Percentiles rank a stretch among this genome's conserved stretches.
phyloP scores from a whole-genome alignment of 2,113 vertebrate species.

The Erythrocebus patas region DNA sequence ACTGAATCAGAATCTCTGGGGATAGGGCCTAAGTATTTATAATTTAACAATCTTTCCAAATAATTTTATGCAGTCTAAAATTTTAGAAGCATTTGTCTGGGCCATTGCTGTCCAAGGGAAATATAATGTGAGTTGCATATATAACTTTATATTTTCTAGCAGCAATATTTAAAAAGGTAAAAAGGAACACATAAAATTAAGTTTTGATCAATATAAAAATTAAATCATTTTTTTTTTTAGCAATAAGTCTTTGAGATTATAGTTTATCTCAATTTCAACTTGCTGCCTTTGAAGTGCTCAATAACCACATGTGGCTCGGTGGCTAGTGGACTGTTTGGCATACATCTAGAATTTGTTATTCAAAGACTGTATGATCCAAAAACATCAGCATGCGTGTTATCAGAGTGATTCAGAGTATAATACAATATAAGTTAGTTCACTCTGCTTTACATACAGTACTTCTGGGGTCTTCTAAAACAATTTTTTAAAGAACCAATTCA shows the following conservation, averaged over 20 bases:
- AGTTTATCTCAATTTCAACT: not conserved
- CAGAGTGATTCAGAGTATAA: not conserved
- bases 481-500: not conserved
- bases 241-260: not conserved
- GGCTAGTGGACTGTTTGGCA: not conserved
- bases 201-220: not conserved
- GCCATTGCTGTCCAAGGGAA: not conserved
- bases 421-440: not conserved
- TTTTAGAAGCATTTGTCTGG: not conserved
- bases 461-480: not conserved
- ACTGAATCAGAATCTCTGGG: not conserved
- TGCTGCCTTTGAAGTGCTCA: not conserved
- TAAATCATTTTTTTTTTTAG: not conserved
- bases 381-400: not conserved
- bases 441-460: not conserved
- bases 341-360: not conserved
- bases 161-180: not conserved
- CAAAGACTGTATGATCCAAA: not conserved
- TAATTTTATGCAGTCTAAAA: not conserved
- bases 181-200: not conserved
- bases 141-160: not conserved
- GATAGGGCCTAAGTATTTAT: not conserved
- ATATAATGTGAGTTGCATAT: not conserved
- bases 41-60: not conserved
- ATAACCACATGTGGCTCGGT: not conserved